Evolutionary conservation across 2,113 vertebrate genomes (phyloP).

Genomic region (Nettapus auritus): DNA sequence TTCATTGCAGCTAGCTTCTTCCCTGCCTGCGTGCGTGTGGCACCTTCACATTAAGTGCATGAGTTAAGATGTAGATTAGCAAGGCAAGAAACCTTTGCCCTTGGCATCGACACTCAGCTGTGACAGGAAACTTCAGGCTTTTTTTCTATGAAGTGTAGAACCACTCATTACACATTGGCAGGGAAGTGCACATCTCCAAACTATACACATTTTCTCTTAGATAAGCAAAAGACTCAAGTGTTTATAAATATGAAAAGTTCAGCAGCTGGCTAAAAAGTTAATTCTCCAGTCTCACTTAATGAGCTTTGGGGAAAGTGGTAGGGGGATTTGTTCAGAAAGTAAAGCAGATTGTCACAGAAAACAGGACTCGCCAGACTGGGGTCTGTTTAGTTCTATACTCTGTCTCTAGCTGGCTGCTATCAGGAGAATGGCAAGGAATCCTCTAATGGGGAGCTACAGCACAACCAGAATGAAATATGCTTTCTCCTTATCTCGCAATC

Average conservation of each 20-base stretch:
- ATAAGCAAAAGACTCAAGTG: slow-evolving; percentile 84
- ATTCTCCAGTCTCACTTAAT: slow-evolving; percentile 69
- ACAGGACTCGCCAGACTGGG: not conserved
- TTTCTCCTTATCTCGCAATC: not conserved
- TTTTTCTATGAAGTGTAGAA: slow-evolving; percentile 45
- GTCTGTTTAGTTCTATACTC: not conserved
- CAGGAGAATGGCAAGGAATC: not conserved
- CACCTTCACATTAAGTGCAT: slow-evolving; percentile 62
- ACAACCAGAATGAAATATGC: not conserved
- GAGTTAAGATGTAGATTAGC: slow-evolving; percentile 69
- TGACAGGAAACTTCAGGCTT: slow-evolving; percentile 58
- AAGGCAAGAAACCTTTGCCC: slow-evolving; percentile 68
- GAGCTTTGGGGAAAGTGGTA: slow-evolving; percentile 66
- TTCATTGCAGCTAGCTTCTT: slow-evolving; percentile 17
- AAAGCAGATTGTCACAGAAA: slow-evolving; percentile 41
- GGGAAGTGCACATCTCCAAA: slow-evolving; percentile 75
- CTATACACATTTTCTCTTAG: slow-evolving; percentile 77
- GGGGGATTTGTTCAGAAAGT: slow-evolving; percentile 37
- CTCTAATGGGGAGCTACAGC: not conserved
- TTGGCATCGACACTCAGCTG: slow-evolving; percentile 53
- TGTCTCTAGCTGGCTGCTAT: not conserved
- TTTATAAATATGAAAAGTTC: slow-evolving; percentile 82
- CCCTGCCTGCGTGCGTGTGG: slow-evolving; percentile 37
- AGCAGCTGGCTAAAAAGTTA: slow-evolving; percentile 77
- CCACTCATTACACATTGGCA: slow-evolving; percentile 69